A percentile compares a stretch with the other conserved stretches of the same genome.
Evolutionary conservation across 2,888 invertebrate genomes (phyloP).

Genomic region (Coenonympha arcania): DNA sequence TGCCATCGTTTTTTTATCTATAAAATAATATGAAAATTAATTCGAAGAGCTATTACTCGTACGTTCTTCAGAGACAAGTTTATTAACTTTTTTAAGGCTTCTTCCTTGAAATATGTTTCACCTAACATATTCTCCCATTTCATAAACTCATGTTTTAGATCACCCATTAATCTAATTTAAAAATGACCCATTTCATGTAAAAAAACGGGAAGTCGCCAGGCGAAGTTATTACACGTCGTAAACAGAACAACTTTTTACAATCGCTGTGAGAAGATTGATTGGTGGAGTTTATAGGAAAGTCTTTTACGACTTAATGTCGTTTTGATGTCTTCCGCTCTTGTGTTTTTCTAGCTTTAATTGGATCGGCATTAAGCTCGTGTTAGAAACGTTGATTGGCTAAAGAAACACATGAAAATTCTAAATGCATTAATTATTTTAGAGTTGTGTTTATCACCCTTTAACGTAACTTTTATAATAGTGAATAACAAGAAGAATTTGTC

Average conservation of each 20-base stretch:
- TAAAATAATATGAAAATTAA: too few relatives aligned
- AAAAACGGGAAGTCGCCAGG: slow-evolving; percentile 1
- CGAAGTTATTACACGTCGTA: slow-evolving; percentile 7
- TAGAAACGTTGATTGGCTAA: not conserved
- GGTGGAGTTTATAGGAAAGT: slow-evolving; percentile 13
- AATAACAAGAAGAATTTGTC: too few relatives aligned
- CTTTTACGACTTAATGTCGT: slow-evolving; percentile 17
- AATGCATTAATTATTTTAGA: not conserved
- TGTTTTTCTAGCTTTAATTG: slow-evolving; percentile 12
- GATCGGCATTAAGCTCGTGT: slow-evolving; percentile 7
- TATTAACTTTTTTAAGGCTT: too few relatives aligned
- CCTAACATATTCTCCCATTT: not conserved
- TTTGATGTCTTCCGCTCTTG: slow-evolving; percentile 15
- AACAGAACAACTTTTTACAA: slow-evolving; percentile 9
- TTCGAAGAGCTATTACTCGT: too few relatives aligned
- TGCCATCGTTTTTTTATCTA: too few relatives aligned
- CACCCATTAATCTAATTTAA: not conserved
- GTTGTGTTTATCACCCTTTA: not conserved
- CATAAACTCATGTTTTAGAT: not conserved
- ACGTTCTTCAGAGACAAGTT: too few relatives aligned
- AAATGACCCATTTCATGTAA: not conserved
- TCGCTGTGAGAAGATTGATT: slow-evolving; percentile 8
- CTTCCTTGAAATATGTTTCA: too few relatives aligned
- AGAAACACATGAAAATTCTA: not conserved
- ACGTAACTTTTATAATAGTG: not conserved